Conservation (phyloP, 2,797 vertebrate genomes). For the Muraenolepis orangiensis region DNA sequence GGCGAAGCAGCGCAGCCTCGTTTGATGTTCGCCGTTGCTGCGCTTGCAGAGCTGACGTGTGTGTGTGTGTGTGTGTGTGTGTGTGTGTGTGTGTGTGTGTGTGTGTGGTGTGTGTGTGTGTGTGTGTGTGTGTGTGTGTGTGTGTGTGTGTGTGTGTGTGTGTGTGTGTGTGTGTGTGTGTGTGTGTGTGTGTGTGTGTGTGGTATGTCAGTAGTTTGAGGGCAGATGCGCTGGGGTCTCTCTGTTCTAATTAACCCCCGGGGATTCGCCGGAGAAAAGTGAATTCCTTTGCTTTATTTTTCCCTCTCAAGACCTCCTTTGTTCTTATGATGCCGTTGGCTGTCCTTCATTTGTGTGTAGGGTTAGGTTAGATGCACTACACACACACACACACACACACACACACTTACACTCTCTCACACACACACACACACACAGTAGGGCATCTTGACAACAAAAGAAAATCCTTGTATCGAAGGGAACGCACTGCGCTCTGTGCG, state of each 20-base stretch:
- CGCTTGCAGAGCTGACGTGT: constrained; percentile 23
- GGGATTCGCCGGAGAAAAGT: constrained; percentile 54
- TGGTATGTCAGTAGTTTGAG: constrained; percentile 32
- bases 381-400: no score
- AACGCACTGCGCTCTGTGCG: constrained; percentile 19
- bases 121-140: background rate
- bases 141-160: constrained; percentile 26
- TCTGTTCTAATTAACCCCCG: constrained; percentile 68
- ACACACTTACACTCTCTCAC: background rate
- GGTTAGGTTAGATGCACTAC: constrained; percentile 36
- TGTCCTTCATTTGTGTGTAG: constrained; percentile 42
- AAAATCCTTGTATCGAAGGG: constrained; percentile 55
- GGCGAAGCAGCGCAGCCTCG: constrained; percentile 32
- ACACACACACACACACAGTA: background rate
- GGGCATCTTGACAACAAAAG: background rate
- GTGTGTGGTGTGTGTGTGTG: background rate
- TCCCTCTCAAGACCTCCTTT: background rate
- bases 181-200: background rate
- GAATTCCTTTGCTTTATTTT: constrained; percentile 31
- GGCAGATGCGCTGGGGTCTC: constrained; percentile 52
- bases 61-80: constrained; percentile 32
- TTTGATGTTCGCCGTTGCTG: constrained; percentile 38
- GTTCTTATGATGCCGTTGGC: constrained; percentile 57
- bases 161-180: constrained; percentile 16
- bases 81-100: background rate